A percentile compares a stretch with the other conserved stretches of the same genome.
Evolutionary conservation across 1,140 invertebrate genomes (phyloP).

Genomic region (Agrypnia vestita): DNA sequence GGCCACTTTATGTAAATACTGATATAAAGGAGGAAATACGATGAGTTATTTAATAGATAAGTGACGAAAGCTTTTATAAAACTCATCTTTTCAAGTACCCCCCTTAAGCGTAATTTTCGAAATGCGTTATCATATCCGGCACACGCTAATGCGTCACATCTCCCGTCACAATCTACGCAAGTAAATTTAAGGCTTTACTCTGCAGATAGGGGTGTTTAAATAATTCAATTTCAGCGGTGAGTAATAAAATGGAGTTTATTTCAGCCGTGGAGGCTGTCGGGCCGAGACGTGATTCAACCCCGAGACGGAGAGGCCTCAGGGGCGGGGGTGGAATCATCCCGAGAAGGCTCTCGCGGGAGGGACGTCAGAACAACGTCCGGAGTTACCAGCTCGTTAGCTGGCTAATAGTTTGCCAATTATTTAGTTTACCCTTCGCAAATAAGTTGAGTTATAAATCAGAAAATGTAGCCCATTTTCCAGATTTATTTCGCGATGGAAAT

Average conservation of each 20-base stretch:
- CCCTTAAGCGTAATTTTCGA: too few species aligned
- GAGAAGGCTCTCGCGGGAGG: neutral
- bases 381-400: conserved; percentile 18
- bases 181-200: conserved; percentile 7
- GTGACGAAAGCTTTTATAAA: too few species aligned
- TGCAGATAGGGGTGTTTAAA: conserved; percentile 28
- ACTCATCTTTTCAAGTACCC: too few species aligned
- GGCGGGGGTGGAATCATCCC: neutral
- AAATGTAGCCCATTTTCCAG: too few species aligned
- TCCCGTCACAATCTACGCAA: conserved; percentile 10
- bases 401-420: conserved; percentile 25
- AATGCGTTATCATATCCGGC: too few species aligned
- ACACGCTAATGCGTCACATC: neutral
- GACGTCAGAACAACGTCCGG: neutral
- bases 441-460: neutral
- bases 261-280: neutral
- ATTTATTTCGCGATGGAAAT: too few species aligned
- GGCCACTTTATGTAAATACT: too few species aligned
- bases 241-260: conserved; percentile 38
- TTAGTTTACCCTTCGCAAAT: neutral
- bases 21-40: too few species aligned
- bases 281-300: conserved; percentile 28
- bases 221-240: conserved; percentile 28
- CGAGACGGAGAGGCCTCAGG: conserved; percentile 2
- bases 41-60: too few species aligned